Base-by-base conservation (phyloP, 35 echinoderm and acorn worm species). In the Ophioderma brevispina region DNA sequence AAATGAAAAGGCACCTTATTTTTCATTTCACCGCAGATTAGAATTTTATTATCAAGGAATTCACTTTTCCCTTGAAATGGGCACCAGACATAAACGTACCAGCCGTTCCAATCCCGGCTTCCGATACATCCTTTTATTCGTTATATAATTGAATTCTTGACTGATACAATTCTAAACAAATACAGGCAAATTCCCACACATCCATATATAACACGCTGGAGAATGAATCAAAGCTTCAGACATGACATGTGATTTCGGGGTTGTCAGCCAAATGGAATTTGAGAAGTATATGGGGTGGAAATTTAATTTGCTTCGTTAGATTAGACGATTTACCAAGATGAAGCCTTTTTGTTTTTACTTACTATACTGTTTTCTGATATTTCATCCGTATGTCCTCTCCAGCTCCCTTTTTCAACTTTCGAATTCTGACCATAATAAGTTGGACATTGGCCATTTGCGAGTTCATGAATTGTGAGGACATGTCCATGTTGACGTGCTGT, bases 91-190 rank as follows among this genome's bases (percentile, higher is more conserved):
- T 46, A 46, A 46, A 46, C 4, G 5, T 46, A 46, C 41, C n/a
- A n/a, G n/a, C n/a, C n/a, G n/a, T 52, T 21, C 46, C 8, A 52
- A 52, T 52, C 5, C 41, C 17, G 41, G 41, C 41, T 46, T 46
- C 5, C 5, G 41, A 46, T 70, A 70, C 28, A 18, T 70, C 59
- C 59, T 70, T 15, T 70, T 70, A 70, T 70, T 70, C 59, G 59
- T 70, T 70, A 70, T 70, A 70, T 70, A 70, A 70, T 70, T 70
- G 59, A 70, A 70, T 70, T 70, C n/a, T 70, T 70, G 59, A 70
- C 59, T 25, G 59, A 30, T 70, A 25, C 2, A 30, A 70, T 8
- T 15, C 28, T 15, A 70, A 30, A 25, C 59, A 70, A 70, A 70
- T 70, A 70, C 10, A 70, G n/a, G 3, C n/a, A 70, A 70, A 70